Evolutionary conservation across 2,113 vertebrate genomes (phyloP), one percentile per base, ranked within the genome.

Genomic region (Cyanocitta stelleri): DNA sequence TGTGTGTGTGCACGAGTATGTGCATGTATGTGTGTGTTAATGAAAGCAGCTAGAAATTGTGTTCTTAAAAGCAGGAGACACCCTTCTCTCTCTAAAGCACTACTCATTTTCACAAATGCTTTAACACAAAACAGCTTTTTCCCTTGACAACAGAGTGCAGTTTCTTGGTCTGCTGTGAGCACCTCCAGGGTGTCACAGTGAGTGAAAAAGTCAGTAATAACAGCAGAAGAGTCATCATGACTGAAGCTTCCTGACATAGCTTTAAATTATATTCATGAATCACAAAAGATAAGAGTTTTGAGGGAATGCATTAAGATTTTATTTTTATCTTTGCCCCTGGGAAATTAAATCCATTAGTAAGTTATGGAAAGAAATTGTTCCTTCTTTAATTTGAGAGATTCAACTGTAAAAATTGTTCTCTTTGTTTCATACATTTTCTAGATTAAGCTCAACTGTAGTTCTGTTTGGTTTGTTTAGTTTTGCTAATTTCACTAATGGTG

Each of bases 281-380:
- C 92, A 93, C 78, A 87, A 90, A 95, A 96, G 85, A 89, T 82
- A 82, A 61, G 85, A 79, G 37, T 84, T 91, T 95, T 80, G 58
- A 86, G 90, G 51, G 75, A 89, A 90, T 59, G 82, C 72, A 96
- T 94, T 86, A 93, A 69, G 83, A 71, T 84, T 93, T 95, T 90
- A 92, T 94, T 96, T 93, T 97, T 90, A 88, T 88, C 87, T 91
- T 71, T 82, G 68, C 94, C 87, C n/a, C 48, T 83, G 95, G 92
- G 95, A 96, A 97, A 97, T 96, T 93, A 96, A 96, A 93, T 76
- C 82, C 72, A 94, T 90, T 91, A 93, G 63, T 35, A 88, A 88
- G 56, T 69, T 55, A 73, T 19, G 32, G 51, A 94, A 43, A 87
- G 75, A 88, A 91, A 77, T 10, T 27, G 51, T n/a, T 93, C 51